Percentiles rank a stretch among this genome's conserved stretches.
Conservation (phyloP, 2,888 invertebrate species). For the Melieria omissa region DNA sequence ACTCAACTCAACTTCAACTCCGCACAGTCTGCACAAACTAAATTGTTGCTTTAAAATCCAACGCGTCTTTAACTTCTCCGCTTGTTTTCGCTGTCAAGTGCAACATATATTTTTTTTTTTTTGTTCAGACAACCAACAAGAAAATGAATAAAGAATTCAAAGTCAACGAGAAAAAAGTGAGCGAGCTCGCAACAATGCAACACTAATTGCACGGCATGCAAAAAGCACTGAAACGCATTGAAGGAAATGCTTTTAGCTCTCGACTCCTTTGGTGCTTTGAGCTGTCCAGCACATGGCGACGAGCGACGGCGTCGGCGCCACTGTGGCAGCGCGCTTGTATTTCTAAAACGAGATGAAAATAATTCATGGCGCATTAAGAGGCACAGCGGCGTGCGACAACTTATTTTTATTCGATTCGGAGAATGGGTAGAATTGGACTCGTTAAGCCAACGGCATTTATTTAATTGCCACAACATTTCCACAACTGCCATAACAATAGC, state of each 20-base stretch:
- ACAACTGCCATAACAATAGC: not conserved
- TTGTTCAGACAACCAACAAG: too few species aligned
- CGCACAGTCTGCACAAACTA: too few species aligned
- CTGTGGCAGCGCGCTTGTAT: conserved; percentile 13
- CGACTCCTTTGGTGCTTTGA: conserved; percentile 14
- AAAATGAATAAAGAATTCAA: not conserved
- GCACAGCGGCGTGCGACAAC: too few species aligned
- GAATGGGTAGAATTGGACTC: not conserved
- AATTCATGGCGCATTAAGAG: too few species aligned
- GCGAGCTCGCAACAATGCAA: conserved; percentile 35
- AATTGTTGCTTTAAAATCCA: too few species aligned
- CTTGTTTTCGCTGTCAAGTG: too few species aligned
- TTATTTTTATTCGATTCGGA: too few species aligned
- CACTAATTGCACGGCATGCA: conserved; percentile 34
- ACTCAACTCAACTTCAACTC: too few species aligned
- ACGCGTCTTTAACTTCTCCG: too few species aligned
- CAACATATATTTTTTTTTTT: too few species aligned
- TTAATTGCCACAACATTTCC: conserved; percentile 6
- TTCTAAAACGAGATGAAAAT: too few species aligned
- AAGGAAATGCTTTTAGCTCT: conserved; percentile 20
- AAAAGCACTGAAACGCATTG: conserved; percentile 13
- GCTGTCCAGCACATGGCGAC: not conserved
- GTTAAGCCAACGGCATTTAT: conserved; percentile 18
- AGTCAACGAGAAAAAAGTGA: not conserved
- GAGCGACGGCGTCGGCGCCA: conserved; percentile 13